Evolutionary conservation across 2,797 vertebrate species (phyloP), one percentile per base, ranked within the genome.

Genomic region (Spheniscus humboldti): DNA sequence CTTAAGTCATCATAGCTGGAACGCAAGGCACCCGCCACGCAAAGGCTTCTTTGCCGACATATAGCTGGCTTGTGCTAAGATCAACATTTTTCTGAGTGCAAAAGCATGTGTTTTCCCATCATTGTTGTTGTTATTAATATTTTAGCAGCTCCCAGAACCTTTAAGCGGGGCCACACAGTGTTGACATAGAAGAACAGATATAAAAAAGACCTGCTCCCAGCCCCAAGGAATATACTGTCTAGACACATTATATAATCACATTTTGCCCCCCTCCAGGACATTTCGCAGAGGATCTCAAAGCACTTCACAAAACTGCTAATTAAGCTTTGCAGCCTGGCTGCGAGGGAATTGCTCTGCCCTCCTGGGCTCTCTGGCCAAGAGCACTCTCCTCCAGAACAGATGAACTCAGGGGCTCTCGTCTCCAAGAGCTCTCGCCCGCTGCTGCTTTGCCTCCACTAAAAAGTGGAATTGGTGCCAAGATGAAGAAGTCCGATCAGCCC

Each of bases 221-320:
- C 95, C 94, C 92, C 62, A 11, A 92, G 91, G 89, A 94, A 86
- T 43, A 60, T 1, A 8, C 76, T 43, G 95, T 91, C 96, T 94
- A 88, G 96, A 92, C 90, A 3, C 33, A 0, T 92, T 94, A 92
- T 33, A 76, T 84, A 91, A 92, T 47, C 85, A 47, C 94, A 57
- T 20, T 74, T 93, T 93, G 95, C 83, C 95, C 95, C 95, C 93
- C 28, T 45, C 72, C 94, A 93, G 95, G 94, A 68, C 93, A 33
- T 60, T 57, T 71, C 2, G 0, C 25, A 23, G 45, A 74, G 72
- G 87, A 88, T 81, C 92, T 90, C 94, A 35, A 55, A 92, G 82
- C 90, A 6, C 85, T 90, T 90, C 19, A 3, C 72, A 71, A 78
- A 87, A 33, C 43, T 80, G 76, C 85, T 80, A 68, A 69, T 75